Evolutionary conservation across 2,888 invertebrate genomes (phyloP).

Genomic region (Caenorhabditis sp.): DNA sequence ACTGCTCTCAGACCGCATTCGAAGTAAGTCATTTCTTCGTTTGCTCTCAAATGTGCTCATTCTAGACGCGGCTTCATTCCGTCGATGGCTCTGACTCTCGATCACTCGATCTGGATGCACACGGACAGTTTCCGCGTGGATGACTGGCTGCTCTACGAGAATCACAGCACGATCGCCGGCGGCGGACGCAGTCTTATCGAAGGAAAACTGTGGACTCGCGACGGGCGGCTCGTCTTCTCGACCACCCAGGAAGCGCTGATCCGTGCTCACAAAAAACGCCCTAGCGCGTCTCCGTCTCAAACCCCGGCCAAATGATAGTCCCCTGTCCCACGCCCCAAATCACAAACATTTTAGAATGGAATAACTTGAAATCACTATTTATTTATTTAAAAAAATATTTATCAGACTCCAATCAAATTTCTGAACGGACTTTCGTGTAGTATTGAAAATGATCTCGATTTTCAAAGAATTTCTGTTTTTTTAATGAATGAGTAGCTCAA

Average conservation of each 20-base stretch:
- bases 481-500: slow-evolving; percentile 6
- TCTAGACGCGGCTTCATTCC: slow-evolving; percentile 70
- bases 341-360: not conserved
- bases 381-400: too few species aligned
- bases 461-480: slow-evolving; percentile 6
- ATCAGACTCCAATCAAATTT: slow-evolving; percentile 18
- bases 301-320: slow-evolving; percentile 5
- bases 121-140: slow-evolving; percentile 79
- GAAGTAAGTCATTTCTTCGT: slow-evolving; percentile 40
- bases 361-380: not conserved
- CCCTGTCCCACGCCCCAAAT: not conserved
- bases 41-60: not conserved
- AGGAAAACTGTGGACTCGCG: slow-evolving; percentile 80
- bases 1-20: slow-evolving; percentile 67
- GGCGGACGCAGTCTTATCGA: slow-evolving; percentile 79
- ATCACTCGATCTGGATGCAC: slow-evolving; percentile 81
- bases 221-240: slow-evolving; percentile 80
- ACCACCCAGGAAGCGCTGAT: slow-evolving; percentile 81
- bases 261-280: slow-evolving; percentile 67
- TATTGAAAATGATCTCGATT: slow-evolving; percentile 34
- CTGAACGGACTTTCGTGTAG: slow-evolving; percentile 50
- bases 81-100: slow-evolving; percentile 79
- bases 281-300: slow-evolving; percentile 28
- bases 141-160: slow-evolving; percentile 81
- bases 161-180: slow-evolving; percentile 80